Conservation (phyloP, 2,888 invertebrate species). For the Troides oblongomaculatus region DNA sequence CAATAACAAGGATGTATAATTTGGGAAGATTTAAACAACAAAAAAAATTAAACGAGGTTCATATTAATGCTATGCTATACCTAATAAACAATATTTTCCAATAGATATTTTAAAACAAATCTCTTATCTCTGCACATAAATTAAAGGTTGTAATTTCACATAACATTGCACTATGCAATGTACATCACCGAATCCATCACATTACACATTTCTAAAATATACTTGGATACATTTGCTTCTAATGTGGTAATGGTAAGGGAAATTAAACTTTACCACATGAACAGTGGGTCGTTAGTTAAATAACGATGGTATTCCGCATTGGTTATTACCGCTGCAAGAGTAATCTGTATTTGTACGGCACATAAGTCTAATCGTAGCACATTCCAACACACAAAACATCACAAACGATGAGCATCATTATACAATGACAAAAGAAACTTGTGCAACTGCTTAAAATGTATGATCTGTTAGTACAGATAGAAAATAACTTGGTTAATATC, state of each 20-base stretch:
- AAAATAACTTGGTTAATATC: constrained; percentile 34
- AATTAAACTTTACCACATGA: constrained; percentile 33
- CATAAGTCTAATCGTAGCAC: constrained; percentile 62
- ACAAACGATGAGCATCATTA: constrained; percentile 69
- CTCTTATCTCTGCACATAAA: constrained; percentile 46
- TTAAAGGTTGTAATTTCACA: constrained; percentile 42
- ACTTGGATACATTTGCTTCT: constrained; percentile 37
- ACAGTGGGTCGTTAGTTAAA: constrained; percentile 30
- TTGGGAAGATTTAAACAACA: too few species aligned
- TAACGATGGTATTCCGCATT: constrained; percentile 30
- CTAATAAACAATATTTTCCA: neutral
- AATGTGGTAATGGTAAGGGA: constrained; percentile 31
- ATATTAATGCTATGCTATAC: too few species aligned
- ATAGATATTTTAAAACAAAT: neutral
- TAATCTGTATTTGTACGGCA: constrained; percentile 51
- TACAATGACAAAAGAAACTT: constrained; percentile 78
- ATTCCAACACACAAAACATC: constrained; percentile 73
- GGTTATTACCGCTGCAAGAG: constrained; percentile 36
- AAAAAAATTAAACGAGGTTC: too few species aligned
- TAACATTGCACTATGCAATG: constrained; percentile 37
- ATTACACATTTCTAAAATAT: constrained; percentile 34
- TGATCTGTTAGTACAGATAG: constrained; percentile 56
- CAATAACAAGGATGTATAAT: too few species aligned
- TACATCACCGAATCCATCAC: constrained; percentile 51
- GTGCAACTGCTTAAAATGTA: constrained; percentile 72